Conservation (phyloP, 2,797 vertebrate genomes). For the Anas georgica region DNA sequence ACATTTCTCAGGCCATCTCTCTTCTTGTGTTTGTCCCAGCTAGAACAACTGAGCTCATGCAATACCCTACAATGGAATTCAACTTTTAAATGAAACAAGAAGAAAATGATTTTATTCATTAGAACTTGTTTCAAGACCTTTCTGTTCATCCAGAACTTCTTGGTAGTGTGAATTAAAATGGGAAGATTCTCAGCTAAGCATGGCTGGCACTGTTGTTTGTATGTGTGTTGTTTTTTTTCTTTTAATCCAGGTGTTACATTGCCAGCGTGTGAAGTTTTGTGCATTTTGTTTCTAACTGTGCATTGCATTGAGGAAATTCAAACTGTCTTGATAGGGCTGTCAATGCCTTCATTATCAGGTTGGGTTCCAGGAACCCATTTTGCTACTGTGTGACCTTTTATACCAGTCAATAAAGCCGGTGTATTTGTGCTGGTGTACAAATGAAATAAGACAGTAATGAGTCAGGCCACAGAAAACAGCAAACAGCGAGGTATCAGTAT, state of each 20-base stretch:
- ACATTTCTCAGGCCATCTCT: not conserved
- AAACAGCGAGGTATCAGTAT: not conserved
- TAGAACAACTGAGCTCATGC: not conserved
- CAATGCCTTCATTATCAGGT: not conserved
- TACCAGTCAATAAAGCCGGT: not conserved
- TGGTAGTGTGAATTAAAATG: not conserved
- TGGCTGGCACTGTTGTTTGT: not conserved
- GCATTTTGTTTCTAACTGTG: not conserved
- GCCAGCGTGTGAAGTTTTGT: not conserved
- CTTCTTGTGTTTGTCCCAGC: not conserved
- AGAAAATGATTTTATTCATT: not conserved
- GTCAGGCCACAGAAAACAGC: not conserved
- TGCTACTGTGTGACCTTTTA: conserved; percentile 22
- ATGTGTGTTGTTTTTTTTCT: not conserved
- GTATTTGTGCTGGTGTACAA: not conserved
- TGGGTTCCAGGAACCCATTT: conserved; percentile 19
- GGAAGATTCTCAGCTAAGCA: not conserved
- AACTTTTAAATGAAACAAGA: not conserved
- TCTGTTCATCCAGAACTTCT: not conserved
- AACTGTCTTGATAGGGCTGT: not conserved
- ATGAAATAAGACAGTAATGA: conserved; percentile 4
- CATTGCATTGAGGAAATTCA: not conserved
- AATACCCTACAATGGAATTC: not conserved
- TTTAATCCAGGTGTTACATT: not conserved
- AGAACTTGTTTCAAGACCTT: not conserved